Evolutionary conservation across 2,888 invertebrate genomes (phyloP).

Genomic region (Pollenia amentaria): DNA sequence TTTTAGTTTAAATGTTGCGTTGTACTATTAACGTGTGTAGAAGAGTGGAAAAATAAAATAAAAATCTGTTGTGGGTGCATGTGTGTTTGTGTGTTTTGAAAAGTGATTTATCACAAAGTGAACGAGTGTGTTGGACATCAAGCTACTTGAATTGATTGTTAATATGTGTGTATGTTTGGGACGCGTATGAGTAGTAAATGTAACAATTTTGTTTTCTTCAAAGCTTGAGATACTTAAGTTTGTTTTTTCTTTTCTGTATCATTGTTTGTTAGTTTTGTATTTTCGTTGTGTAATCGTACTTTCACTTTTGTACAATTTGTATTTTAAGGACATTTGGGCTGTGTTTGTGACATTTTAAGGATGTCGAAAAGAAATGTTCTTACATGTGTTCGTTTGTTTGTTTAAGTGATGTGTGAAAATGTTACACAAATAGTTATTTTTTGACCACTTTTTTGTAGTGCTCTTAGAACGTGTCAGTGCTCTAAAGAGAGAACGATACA

Average conservation of each 20-base stretch:
- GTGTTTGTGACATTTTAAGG: slow-evolving; percentile 59
- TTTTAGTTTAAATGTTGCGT: slow-evolving; percentile 68
- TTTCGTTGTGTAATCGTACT: slow-evolving; percentile 37
- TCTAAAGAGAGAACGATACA: too few relatives aligned
- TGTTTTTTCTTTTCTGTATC: neutral
- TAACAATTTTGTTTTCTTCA: slow-evolving; percentile 56
- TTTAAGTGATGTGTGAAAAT: slow-evolving; percentile 29
- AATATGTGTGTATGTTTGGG: neutral
- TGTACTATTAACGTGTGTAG: slow-evolving; percentile 31
- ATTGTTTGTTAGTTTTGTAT: slow-evolving; percentile 34
- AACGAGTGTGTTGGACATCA: slow-evolving; percentile 79
- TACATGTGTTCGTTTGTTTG: slow-evolving; percentile 34
- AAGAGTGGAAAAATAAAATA: slow-evolving; percentile 31
- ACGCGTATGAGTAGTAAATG: slow-evolving; percentile 51
- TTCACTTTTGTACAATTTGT: slow-evolving; percentile 52
- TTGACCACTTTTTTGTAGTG: neutral
- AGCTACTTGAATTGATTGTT: slow-evolving; percentile 66
- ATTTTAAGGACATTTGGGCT: slow-evolving; percentile 42
- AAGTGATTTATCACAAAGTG: slow-evolving; percentile 81
- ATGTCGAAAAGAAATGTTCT: neutral
- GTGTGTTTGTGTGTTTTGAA: slow-evolving; percentile 64
- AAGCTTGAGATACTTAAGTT: slow-evolving; percentile 33
- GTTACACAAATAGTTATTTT: slow-evolving; percentile 14
- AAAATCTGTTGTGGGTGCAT: slow-evolving; percentile 60
- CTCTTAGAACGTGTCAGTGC: too few relatives aligned